Evolutionary conservation across 2,797 vertebrate genomes (phyloP).

Genomic region (Lacerta viridis): DNA sequence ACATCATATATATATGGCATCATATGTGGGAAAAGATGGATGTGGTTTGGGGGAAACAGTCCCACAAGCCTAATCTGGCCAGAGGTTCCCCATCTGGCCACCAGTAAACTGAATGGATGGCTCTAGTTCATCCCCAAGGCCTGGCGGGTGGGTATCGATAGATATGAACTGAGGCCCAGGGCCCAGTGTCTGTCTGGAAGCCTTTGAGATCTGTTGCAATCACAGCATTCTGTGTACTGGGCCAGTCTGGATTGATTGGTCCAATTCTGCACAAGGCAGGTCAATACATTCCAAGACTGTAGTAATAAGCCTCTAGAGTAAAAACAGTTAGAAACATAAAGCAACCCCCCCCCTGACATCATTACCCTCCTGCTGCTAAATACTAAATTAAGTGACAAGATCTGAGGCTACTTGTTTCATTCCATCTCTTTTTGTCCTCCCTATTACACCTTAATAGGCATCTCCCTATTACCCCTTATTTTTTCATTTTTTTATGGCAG

Average conservation of each 20-base stretch:
- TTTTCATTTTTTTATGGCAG: too few species aligned
- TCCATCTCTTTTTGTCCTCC: background rate
- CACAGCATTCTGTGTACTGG: background rate
- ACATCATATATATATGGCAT: too few species aligned
- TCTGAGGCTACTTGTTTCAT: background rate
- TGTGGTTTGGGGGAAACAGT: too few species aligned
- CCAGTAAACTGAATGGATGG: too few species aligned
- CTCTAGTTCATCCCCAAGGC: too few species aligned
- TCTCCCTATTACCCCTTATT: background rate
- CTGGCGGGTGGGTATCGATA: too few species aligned
- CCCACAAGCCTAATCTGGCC: too few species aligned
- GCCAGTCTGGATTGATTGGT: background rate
- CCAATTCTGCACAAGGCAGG: background rate
- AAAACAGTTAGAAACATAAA: constrained; percentile 16
- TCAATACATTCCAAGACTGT: background rate
- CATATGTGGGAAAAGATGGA: too few species aligned
- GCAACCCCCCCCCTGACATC: background rate
- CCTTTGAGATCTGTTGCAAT: background rate
- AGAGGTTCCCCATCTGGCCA: too few species aligned
- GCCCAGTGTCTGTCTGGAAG: background rate
- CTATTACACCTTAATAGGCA: background rate
- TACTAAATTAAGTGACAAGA: background rate
- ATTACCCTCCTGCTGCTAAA: constrained; percentile 16
- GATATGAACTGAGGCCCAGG: too few species aligned
- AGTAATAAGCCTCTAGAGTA: background rate